Base-by-base conservation (phyloP, 2,113 vertebrate species). In the Hippolais icterina region DNA sequence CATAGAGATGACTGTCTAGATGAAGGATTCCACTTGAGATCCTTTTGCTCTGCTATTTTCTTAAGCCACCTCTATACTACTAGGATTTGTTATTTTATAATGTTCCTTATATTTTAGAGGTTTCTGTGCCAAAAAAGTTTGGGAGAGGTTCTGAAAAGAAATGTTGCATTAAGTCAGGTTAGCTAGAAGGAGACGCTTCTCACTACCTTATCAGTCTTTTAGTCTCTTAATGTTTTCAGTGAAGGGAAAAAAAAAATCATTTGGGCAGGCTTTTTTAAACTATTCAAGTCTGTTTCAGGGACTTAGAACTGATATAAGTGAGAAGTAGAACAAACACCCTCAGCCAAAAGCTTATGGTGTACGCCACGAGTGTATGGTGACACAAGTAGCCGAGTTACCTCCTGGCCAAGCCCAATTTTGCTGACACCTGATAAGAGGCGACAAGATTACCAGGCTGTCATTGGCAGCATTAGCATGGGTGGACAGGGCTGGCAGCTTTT, bases 361-460 rank as follows among this genome's bases (percentile, higher is more conserved):
- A 39, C 37, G 11, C 37, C 37, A 39, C 37, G 37, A 39, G 37
- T 39, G 37, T 50, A 1, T 0, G 3, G 21, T 5, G 4, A 15
- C 27, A 37, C 42, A 77, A 82, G 39, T 17, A 78, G 33, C 47
- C 1, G 6, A 64, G 50, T 70, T 81, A 68, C 76, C 49, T 84
- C 42, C 64, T 54, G 47, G 72, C 70, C 69, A 64, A 88, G 78
- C 35, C 41, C 17, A 91, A 17, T 92, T 96, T 83, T 83, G 66
- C 46, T 89, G 69, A 78, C 24, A 71, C 59, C 69, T 75, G 80
- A 89, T 59, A 37, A 79, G 53, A 72, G 53, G 19, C 6, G 61
- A 68, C 27, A 69, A 66, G 80, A 53, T 54, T 65, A 81, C 65
- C 74, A 84, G 50, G 22, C 56, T 87, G 82, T 56, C 66, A 71